A percentile compares a stretch with the other conserved stretches of the same genome.
Evolutionary conservation across 1,140 invertebrate genomes (phyloP).

Genomic region (Potamilus streckersoni): DNA sequence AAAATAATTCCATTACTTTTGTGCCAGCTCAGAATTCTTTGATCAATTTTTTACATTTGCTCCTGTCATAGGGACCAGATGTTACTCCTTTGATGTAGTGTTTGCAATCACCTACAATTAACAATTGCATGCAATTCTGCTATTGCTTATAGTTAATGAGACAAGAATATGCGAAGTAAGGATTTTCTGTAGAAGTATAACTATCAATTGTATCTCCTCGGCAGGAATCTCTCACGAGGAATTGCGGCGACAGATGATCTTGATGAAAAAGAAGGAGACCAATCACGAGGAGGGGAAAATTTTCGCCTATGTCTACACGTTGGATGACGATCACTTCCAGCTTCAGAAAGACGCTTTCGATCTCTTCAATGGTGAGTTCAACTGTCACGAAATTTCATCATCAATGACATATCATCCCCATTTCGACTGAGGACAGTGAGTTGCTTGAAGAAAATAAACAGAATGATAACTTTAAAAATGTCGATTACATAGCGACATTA

Average conservation of each 20-base stretch:
- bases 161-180: not conserved
- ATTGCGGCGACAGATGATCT: constrained; percentile 41
- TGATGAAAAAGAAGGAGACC: constrained; percentile 43
- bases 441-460: no score
- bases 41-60: no score
- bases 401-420: not conserved
- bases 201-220: not conserved
- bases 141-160: not conserved
- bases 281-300: constrained; percentile 52
- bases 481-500: no score
- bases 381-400: not conserved
- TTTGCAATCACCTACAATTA: not conserved
- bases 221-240: constrained; percentile 50
- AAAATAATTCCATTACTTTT: no score
- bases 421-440: no score
- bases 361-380: constrained; percentile 50
- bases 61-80: not conserved
- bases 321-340: constrained; percentile 50
- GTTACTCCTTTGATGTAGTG: not conserved
- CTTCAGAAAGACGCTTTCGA: constrained; percentile 58
- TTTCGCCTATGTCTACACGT: constrained; percentile 62
- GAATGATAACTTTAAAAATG: no score
- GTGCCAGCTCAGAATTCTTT: no score
- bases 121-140: not conserved
- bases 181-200: not conserved